Base-by-base conservation (phyloP, 2,888 invertebrate genomes). In the Philopedon plagiatum region DNA sequence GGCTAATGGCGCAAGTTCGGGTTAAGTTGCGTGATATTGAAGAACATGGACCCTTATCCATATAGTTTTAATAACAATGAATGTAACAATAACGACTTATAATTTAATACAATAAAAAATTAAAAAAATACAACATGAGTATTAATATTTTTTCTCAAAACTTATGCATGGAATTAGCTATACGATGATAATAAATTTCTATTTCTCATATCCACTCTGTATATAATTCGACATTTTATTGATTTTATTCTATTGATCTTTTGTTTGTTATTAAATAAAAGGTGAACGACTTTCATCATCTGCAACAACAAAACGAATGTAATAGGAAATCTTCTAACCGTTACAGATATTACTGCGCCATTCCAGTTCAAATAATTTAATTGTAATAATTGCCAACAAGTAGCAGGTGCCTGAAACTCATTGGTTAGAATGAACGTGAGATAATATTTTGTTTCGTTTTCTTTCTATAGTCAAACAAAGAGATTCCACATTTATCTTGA, bases 311-410 rank as follows among this genome's bases (percentile, higher is more conserved):
- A 67, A 39, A 61, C 9, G 8, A 60, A 39, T 41, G 56, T 21
- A 62, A 56, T 44, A 63, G 49, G 23, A 49, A 57, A 64, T 63
- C 63, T 19, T 71, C 64, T 26, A 71, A 65, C 71, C 71, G 65
- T 71, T 65, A 71, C 41, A 11, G 32, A 57, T 29, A 49, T 49
- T 54, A 54, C 44, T 56, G 23, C 56, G 57, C 41, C 29, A 34
- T 46, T 49, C 62, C 18, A 46, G 44, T 61, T 71, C 65, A 65
- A 56, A 58, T 61, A 65, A 71, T 54, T 66, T 66, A 71, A 71
- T 71, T 71, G 71, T 71, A 61, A 60, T 71, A 65, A 71, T 66
- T 65, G 46, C 37, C 32, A 41, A 15, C 56, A 51, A 68, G 65
- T 51, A 51, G 51, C 71, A 65, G 61, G 60, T 60, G 65, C 54